phyloP scores from a whole-genome alignment of 2,113 vertebrate species.

The Acanthochromis polyacanthus region DNA sequence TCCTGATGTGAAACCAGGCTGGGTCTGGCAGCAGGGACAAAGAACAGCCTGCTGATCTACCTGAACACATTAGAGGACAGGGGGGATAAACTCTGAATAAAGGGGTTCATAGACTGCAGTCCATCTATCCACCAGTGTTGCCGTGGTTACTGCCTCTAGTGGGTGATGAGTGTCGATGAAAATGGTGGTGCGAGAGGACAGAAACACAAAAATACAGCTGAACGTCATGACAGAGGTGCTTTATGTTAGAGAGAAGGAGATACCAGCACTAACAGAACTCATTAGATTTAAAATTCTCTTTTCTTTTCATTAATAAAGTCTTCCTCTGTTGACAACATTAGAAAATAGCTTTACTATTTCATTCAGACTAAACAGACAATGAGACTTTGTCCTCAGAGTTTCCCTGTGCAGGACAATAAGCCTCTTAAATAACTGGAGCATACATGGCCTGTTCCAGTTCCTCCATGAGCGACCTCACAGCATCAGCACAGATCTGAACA shows the following conservation, averaged over 20 bases:
- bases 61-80: slow-evolving; percentile 21
- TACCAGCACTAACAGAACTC: not conserved
- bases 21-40: slow-evolving; percentile 13
- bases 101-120: slow-evolving; percentile 24
- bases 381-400: slow-evolving; percentile 41
- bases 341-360: not conserved
- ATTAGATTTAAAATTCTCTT: not conserved
- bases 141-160: slow-evolving; percentile 68
- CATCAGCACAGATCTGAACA: slow-evolving; percentile 35
- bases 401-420: slow-evolving; percentile 33
- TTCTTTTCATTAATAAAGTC: not conserved
- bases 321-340: not conserved
- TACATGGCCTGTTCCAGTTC: slow-evolving; percentile 38
- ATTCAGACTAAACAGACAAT: slow-evolving; percentile 33
- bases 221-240: slow-evolving; percentile 12
- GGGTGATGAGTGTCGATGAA: slow-evolving; percentile 44
- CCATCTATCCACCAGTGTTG: slow-evolving; percentile 59
- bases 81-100: slow-evolving; percentile 52
- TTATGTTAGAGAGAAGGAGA: not conserved
- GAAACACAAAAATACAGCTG: slow-evolving; percentile 16
- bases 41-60: slow-evolving; percentile 29
- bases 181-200: slow-evolving; percentile 21
- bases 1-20: slow-evolving; percentile 59
- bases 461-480: slow-evolving; percentile 46
- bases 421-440: slow-evolving; percentile 61